A percentile compares a stretch with the other conserved stretches of the same genome.
phyloP scores from a whole-genome alignment of 2,113 vertebrate genomes.

The Leucosticte australis region DNA sequence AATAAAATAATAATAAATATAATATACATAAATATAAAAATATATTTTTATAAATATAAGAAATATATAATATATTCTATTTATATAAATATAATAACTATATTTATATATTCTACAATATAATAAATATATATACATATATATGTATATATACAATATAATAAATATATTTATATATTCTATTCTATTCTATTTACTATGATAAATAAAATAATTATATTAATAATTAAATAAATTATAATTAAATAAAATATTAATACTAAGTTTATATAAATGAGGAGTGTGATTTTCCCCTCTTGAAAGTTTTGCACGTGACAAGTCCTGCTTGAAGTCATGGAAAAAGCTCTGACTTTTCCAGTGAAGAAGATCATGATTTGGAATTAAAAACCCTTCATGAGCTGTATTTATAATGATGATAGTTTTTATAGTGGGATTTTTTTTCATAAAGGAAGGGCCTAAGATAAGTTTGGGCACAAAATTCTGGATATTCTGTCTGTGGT shows the following conservation, averaged over 20 bases:
- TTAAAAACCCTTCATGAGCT: not conserved
- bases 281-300: not conserved
- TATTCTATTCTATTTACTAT: no score
- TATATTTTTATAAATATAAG: no score
- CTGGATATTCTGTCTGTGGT: not conserved
- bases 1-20: not conserved
- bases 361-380: not conserved
- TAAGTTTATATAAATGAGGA: not conserved
- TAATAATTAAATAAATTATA: not conserved
- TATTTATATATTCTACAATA: no score
- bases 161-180: no score
- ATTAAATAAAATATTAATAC: not conserved
- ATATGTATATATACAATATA: no score
- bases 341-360: not conserved
- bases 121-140: no score
- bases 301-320: fast-evolving
- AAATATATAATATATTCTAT: no score
- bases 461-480: not conserved
- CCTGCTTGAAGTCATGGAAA: not conserved
- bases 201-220: no score
- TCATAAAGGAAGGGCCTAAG: not conserved
- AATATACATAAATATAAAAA: not conserved
- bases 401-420: not conserved
- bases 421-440: not conserved
- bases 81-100: no score